A percentile compares a stretch with the other conserved stretches of the same genome.
Conservation (phyloP, 2,113 vertebrate species). For the Helogale parvula region DNA sequence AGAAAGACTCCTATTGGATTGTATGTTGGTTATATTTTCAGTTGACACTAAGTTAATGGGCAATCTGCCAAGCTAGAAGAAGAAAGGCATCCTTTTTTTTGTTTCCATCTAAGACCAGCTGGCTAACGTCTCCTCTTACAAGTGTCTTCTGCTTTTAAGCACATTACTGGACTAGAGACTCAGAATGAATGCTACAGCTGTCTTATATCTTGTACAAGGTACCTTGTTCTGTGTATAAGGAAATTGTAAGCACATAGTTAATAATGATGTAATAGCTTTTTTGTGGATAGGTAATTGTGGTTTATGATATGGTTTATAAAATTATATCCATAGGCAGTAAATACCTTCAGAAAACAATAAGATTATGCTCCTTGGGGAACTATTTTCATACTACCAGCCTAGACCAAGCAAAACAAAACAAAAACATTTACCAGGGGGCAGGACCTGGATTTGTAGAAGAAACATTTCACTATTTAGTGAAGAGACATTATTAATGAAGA, state of each 20-base stretch:
- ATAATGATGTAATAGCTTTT: not conserved
- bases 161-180: not conserved
- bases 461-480: not conserved
- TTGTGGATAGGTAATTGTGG: not conserved
- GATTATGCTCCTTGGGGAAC: not conserved
- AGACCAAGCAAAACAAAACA: not conserved
- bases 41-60: not conserved
- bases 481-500: not conserved
- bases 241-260: not conserved
- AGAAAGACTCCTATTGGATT: not conserved
- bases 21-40: conserved; percentile 1
- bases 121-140: not conserved
- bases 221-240: not conserved
- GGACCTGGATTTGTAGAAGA: not conserved
- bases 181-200: not conserved
- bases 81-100: not conserved
- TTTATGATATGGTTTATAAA: not conserved
- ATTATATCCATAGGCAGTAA: not conserved
- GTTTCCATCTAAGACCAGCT: not conserved
- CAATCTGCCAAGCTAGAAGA: not conserved
- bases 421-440: not conserved
- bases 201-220: not conserved
- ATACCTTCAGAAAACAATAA: not conserved
- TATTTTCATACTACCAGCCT: not conserved
- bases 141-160: not conserved